Base-by-base conservation (phyloP, 2,888 invertebrate species). In the Epinotia brunnichana region DNA sequence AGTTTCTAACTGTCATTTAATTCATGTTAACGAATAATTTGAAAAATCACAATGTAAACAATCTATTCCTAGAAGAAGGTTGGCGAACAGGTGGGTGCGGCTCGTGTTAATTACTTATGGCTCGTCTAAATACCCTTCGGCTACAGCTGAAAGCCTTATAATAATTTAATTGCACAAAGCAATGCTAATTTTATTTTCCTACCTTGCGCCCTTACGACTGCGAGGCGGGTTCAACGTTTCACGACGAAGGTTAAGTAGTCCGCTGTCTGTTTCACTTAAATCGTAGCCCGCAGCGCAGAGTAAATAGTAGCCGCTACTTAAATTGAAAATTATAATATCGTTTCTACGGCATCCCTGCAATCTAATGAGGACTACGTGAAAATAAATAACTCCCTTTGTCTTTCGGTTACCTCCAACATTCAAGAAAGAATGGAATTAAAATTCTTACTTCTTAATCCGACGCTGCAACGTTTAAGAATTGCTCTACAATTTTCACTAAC, bases 191-290 rank as follows among this genome's bases (percentile, higher is more conserved):
- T 69, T 59, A 73, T 69, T 69, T 69, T 59, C 67, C 68, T 69
- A 69, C 69, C 74, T 72, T 69, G 69, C 56, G 71, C 64, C 60
- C 60, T 68, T 56, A 66, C 57, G 62, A 74, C 75, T 68, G 74
- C 70, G 73, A 75, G 71, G 77, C 70, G 84, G 81, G 87, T 88
- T 88, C 87, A 88, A 87, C 83, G 88, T 81, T 87, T 88, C 84
- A 85, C 85, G 87, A 87, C 83, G 85, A 88, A 89, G 91, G 91
- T 90, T 90, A 91, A 91, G 90, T 90, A 89, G 88, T 79, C 80
- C 76, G 84, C 84, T 88, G 91, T 90, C 90, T 86, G 89, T 89
- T 90, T 89, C 89, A 89, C 87, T 91, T 90, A 90, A 86, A 85
- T 83, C 81, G 82, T 83, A 83, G 84, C 85, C 84, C 83, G 81